Percentiles rank a stretch among this genome's conserved stretches.
Conservation (phyloP, 23 tunicate genomes). For the Diplosoma virens region DNA sequence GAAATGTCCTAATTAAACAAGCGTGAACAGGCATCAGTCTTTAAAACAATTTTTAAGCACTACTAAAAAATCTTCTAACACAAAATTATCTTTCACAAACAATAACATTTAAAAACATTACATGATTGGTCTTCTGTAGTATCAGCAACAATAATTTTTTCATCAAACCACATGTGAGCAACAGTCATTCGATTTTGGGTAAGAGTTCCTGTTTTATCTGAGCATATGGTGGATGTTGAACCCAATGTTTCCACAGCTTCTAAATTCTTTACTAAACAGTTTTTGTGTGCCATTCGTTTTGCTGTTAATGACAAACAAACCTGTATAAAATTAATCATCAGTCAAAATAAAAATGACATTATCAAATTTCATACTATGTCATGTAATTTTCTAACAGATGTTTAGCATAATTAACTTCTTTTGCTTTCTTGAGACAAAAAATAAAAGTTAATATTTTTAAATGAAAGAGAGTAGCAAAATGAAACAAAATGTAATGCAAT, state of each 20-base stretch:
- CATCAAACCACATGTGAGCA: conserved; percentile 99
- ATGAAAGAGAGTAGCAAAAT: no score
- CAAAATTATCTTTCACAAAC: no score
- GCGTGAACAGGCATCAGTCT: no score
- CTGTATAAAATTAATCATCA: conserved; percentile 13
- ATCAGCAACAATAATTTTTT: conserved; percentile 84
- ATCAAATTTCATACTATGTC: no score
- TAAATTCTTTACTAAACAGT: conserved; percentile 94
- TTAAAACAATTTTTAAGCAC: no score
- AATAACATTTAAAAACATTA: no score
- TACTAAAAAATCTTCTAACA: no score
- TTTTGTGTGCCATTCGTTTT: conserved; percentile 96
- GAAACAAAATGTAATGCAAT: no score
- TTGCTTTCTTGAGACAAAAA: no score
- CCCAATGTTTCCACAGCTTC: conserved; percentile 99
- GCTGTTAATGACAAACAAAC: conserved; percentile 94
- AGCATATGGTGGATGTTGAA: conserved; percentile 98
- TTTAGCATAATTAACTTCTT: not conserved
- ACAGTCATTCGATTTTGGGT: conserved; percentile 99
- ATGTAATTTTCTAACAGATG: no score
- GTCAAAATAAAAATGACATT: not conserved
- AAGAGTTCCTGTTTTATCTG: conserved; percentile 98
- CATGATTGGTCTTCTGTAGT: conserved; percentile 99
- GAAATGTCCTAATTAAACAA: no score
- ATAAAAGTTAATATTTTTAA: no score